Conservation (phyloP, 2,113 vertebrate species). For the Pipa parva region DNA sequence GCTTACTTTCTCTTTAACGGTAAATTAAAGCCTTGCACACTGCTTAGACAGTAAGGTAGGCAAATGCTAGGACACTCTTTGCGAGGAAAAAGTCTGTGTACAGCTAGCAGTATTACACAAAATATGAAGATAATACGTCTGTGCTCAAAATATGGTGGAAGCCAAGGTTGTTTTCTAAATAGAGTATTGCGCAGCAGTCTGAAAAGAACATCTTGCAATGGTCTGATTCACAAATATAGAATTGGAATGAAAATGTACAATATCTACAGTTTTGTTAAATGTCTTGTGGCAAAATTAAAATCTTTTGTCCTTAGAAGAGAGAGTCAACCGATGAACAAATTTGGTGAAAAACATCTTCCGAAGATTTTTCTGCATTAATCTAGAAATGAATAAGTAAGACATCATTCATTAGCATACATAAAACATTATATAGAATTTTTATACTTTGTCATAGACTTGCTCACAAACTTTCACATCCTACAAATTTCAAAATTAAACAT, state of each 20-base stretch:
- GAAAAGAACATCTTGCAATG: background rate
- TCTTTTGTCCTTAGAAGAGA: constrained; percentile 55
- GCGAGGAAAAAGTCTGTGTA: background rate
- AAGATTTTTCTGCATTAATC: constrained; percentile 82
- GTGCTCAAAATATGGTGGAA: background rate
- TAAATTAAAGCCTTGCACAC: no score
- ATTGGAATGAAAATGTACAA: constrained; percentile 8
- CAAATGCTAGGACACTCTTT: background rate
- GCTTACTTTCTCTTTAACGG: no score
- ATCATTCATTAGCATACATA: no score
- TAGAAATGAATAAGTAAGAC: constrained; percentile 48
- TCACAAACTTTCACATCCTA: no score
- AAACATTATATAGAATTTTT: no score
- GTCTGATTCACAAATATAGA: background rate
- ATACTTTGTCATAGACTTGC: no score
- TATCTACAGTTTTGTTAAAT: constrained; percentile 1
- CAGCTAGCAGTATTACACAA: background rate
- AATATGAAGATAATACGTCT: no score
- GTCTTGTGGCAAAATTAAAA: constrained; percentile 17
- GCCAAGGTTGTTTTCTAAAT: no score
- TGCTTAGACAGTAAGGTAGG: no score
- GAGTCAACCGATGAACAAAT: constrained; percentile 75
- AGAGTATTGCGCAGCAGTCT: background rate
- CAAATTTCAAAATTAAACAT: no score
- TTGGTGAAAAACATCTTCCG: constrained; percentile 80